Conservation (phyloP, 1,140 invertebrate species). For the Drosophila athabasca region DNA sequence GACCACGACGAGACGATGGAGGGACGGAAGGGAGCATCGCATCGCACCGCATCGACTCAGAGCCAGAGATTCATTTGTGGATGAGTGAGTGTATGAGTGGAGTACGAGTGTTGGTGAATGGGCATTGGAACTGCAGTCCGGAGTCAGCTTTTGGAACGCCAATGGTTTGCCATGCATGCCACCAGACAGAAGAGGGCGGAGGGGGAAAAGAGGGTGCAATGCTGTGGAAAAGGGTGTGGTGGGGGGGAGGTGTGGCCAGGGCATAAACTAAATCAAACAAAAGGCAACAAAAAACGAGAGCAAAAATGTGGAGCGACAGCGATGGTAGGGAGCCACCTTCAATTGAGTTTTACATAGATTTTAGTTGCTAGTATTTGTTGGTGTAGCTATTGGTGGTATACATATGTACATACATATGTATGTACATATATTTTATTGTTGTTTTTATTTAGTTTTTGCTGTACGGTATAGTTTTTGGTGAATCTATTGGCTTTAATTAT, state of each 20-base stretch:
- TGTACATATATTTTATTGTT: neutral
- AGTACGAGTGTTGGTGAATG: slow-evolving; percentile 46
- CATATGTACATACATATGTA: too few species aligned
- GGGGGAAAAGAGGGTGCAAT: slow-evolving; percentile 2
- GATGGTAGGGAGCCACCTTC: slow-evolving; percentile 50
- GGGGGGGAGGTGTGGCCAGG: slow-evolving; percentile 43
- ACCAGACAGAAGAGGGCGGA: slow-evolving; percentile 40
- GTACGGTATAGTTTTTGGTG: too few species aligned
- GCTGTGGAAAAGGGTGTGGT: neutral
- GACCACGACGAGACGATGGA: slow-evolving; percentile 15
- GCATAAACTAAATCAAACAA: slow-evolving; percentile 78
- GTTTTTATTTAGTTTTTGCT: neutral
- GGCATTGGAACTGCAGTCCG: slow-evolving; percentile 61
- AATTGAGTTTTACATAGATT: slow-evolving; percentile 81
- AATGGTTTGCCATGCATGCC: slow-evolving; percentile 49
- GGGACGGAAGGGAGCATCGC: slow-evolving; percentile 2
- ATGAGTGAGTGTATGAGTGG: slow-evolving; percentile 31
- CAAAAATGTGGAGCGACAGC: slow-evolving; percentile 60
- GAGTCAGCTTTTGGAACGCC: slow-evolving; percentile 56
- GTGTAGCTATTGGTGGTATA: too few species aligned
- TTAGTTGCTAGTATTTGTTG: slow-evolving; percentile 25
- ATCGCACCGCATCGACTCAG: slow-evolving; percentile 1
- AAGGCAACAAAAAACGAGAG: slow-evolving; percentile 61
- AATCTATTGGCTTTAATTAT: too few species aligned
- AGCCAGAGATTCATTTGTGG: slow-evolving; percentile 67